A percentile compares a stretch with the other conserved stretches of the same genome.
phyloP scores from a whole-genome alignment of 2,888 invertebrate genomes.

The Callyntrura guangdongensis region DNA sequence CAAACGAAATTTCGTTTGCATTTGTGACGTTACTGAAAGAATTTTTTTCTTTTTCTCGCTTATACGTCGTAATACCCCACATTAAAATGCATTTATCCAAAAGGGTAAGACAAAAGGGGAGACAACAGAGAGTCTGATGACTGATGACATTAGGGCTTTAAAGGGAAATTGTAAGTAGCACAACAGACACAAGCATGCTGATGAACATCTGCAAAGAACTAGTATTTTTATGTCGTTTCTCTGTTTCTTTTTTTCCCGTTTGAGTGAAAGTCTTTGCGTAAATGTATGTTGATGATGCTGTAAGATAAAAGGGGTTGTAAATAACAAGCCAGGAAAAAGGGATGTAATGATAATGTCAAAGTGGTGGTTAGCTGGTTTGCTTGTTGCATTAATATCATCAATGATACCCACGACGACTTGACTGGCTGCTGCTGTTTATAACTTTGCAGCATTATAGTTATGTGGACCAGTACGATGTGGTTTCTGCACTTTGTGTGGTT shows the following conservation, averaged over 20 bases:
- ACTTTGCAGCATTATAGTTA: not conserved
- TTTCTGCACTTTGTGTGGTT: conserved; percentile 55
- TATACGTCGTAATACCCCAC: not conserved
- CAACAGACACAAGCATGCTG: not conserved
- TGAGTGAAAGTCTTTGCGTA: conserved; percentile 50
- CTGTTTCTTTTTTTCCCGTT: not conserved
- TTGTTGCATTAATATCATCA: conserved; percentile 6
- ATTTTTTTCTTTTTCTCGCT: not conserved
- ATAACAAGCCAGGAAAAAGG: conserved; percentile 38
- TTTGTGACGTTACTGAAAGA: not conserved
- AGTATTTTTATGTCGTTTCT: not conserved
- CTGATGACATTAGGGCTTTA: conserved; percentile 27
- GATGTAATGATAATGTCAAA: conserved; percentile 76
- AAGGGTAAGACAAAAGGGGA: conserved; percentile 1
- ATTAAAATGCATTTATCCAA: conserved; percentile 23
- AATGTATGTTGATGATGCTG: conserved; percentile 55
- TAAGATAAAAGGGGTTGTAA: conserved; percentile 71
- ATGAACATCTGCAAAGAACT: conserved; percentile 17
- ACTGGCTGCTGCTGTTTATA: not conserved
- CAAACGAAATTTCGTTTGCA: conserved; percentile 55
- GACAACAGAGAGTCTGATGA: conserved; percentile 34
- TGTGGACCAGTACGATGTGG: not conserved
- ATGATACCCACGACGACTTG: conserved; percentile 2
- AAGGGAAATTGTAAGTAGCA: not conserved
- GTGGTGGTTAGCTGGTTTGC: conserved; percentile 57